phyloP scores from a whole-genome alignment of 2,113 vertebrate genomes.

The Apus apus region DNA sequence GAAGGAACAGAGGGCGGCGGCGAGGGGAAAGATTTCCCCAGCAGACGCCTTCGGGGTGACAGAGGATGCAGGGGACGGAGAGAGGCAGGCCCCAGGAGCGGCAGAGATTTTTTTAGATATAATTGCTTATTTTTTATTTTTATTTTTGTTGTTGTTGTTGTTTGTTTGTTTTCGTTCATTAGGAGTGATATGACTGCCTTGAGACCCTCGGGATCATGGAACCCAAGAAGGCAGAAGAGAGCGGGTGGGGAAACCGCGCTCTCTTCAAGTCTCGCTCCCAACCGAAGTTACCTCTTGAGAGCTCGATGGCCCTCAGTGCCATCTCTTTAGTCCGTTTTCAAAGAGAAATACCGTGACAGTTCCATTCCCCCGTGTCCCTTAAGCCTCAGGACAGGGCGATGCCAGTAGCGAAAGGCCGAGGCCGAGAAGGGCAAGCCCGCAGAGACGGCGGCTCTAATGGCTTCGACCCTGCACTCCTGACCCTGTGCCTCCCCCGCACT shows the following conservation, averaged over 20 bases:
- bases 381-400: background rate
- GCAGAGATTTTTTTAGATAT: background rate
- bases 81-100: background rate
- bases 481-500: background rate
- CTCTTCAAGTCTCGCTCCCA: background rate
- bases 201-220: background rate
- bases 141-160: no score
- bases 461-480: background rate
- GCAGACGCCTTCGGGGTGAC: background rate
- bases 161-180: background rate
- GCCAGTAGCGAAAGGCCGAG: background rate
- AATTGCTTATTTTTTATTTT: no score
- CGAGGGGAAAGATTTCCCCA: background rate
- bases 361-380: background rate
- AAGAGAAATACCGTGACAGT: background rate
- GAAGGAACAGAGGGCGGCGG: background rate
- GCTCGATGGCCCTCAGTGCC: background rate
- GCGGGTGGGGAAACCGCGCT: fast-evolving
- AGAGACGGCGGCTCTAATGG: background rate
- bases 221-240: background rate
- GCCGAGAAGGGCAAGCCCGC: background rate
- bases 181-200: no score
- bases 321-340: background rate
- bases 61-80: background rate
- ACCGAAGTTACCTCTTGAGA: background rate